Evolutionary conservation across 2,888 invertebrate species (phyloP).

Genomic region (Philereme transversata): DNA sequence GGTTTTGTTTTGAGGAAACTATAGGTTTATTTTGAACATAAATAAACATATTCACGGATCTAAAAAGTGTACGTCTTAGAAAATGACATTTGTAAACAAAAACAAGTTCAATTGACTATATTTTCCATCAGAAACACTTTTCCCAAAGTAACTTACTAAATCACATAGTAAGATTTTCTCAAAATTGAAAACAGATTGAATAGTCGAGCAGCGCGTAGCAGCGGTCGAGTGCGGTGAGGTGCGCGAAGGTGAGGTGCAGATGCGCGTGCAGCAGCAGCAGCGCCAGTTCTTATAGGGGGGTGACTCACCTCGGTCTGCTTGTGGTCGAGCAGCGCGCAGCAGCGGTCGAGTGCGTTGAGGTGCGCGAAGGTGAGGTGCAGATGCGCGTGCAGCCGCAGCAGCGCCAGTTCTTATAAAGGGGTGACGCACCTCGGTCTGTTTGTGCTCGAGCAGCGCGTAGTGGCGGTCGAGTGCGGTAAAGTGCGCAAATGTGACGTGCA

Average conservation of each 20-base stretch:
- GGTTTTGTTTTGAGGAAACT: no score
- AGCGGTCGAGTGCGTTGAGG: conserved; percentile 92
- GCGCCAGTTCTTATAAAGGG: conserved; percentile 97
- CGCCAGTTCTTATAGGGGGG: conserved; percentile 88
- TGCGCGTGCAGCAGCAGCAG: conserved; percentile 97
- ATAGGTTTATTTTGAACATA: no score
- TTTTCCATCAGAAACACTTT: no score
- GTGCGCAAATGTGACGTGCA: conserved; percentile 98
- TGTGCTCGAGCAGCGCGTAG: conserved; percentile 91
- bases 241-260: conserved; percentile 98
- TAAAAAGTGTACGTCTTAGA: no score
- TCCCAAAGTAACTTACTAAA: no score
- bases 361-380: conserved; percentile 99
- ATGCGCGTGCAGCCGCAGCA: conserved; percentile 97
- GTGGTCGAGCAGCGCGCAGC: conserved; percentile 96
- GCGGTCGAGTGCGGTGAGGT: conserved; percentile 89
- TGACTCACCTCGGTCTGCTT: conserved; percentile 93
- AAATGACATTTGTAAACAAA: no score
- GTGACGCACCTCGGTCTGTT: conserved; percentile 96
- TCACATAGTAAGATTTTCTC: no score
- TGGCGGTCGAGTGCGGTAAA: conserved; percentile 87
- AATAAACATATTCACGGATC: no score
- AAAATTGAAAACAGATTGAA: no score
- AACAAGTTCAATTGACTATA: no score
- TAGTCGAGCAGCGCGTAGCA: conserved; percentile 88